These are phyloP conservation scores for Paradoxurus hermaphroditus DNA, from an alignment of 2,113 vertebrate genomes.

Conservation along the genomic window DNA sequence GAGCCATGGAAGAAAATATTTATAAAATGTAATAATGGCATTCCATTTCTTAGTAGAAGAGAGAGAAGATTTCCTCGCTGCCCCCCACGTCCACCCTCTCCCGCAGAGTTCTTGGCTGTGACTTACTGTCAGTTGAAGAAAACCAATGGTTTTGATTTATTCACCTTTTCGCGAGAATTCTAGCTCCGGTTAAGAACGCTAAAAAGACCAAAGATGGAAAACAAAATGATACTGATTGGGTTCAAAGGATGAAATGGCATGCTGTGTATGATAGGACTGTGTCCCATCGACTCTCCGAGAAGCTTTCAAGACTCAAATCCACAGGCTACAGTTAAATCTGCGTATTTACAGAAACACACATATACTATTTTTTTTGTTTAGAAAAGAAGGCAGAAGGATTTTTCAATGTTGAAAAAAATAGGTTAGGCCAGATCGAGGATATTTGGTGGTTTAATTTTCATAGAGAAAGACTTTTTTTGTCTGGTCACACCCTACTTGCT, in stretches of 20 bases:
- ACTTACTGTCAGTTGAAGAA: background rate
- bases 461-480: background rate
- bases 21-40: conserved; percentile 71
- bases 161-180: conserved; percentile 5
- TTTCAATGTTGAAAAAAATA: background rate
- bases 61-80: background rate
- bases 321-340: rapidly evolving
- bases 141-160: background rate
- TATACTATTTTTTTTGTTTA: background rate
- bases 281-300: rapidly evolving
- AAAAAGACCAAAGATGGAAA: background rate
- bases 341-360: background rate
- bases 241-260: background rate
- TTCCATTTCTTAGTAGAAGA: conserved; percentile 38
- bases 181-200: background rate
- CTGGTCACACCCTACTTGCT: background rate
- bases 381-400: background rate
- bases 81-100: conserved; percentile 5
- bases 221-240: background rate
- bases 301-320: background rate
- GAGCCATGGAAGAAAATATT: conserved; percentile 66
- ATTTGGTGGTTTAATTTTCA: background rate
- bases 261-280: rapidly evolving
- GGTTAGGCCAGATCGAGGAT: background rate
- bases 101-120: background rate